Percentiles rank a stretch among this genome's conserved stretches.
These are phyloP conservation scores for Drosophila punjabiensis DNA, from an alignment of 1,140 invertebrate species.

Conservation along the genomic window DNA sequence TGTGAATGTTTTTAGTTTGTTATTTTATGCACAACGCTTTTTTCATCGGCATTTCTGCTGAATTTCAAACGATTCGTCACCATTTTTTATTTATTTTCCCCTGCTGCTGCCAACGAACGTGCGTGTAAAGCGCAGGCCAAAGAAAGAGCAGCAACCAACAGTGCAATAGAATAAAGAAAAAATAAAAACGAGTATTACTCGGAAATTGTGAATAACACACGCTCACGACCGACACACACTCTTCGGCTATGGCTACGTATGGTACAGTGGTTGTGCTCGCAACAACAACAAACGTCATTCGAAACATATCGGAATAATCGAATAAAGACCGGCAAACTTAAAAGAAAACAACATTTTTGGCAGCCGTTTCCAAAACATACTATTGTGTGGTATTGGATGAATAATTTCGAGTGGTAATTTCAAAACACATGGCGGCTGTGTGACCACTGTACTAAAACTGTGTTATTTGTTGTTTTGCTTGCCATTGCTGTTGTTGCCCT, in stretches of 20 bases:
- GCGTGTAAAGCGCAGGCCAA: constrained; percentile 29
- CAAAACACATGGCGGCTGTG: constrained; percentile 31
- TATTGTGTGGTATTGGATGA: constrained; percentile 1
- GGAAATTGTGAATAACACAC: constrained; percentile 77
- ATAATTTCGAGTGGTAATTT: constrained; percentile 4
- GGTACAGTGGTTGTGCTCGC: constrained; percentile 38
- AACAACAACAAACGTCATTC: constrained; percentile 13
- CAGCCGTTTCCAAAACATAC: constrained; percentile 14
- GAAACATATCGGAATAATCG: constrained; percentile 22
- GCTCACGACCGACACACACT: constrained; percentile 31
- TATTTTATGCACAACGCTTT: constrained; percentile 52
- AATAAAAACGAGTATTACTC: constrained; percentile 79
- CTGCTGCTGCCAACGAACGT: constrained; percentile 39
- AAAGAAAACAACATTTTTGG: constrained; percentile 17
- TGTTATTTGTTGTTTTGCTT: constrained; percentile 29
- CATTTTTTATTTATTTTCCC: constrained; percentile 52
- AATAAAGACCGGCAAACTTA: constrained; percentile 27
- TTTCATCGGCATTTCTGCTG: constrained; percentile 64
- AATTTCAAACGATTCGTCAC: constrained; percentile 76
- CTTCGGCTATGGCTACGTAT: constrained; percentile 25
- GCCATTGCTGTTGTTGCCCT: constrained; percentile 55
- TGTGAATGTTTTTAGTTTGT: constrained; percentile 45
- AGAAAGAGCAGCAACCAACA: constrained; percentile 42
- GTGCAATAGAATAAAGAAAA: constrained; percentile 49
- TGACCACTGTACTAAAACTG: constrained; percentile 30